Conservation (phyloP, 1,140 invertebrate species). For the Acyrthosiphon pisum region DNA sequence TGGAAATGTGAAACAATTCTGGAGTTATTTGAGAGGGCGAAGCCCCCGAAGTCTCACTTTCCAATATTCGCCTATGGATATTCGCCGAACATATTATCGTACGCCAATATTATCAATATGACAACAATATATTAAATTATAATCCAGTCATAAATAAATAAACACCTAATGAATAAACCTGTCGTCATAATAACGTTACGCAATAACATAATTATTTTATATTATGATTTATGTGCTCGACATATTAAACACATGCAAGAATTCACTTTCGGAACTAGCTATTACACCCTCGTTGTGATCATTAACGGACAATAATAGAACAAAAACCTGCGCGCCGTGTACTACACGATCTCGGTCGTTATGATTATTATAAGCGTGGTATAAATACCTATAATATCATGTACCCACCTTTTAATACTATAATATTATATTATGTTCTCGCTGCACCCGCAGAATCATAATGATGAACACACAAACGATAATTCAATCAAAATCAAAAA, state of each 20-base stretch:
- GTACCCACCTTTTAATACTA: neutral
- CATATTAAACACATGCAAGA: neutral
- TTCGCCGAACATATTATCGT: too few species aligned
- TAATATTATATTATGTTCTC: neutral
- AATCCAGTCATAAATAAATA: neutral
- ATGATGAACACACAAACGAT: neutral
- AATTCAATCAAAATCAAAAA: neutral
- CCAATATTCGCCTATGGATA: neutral
- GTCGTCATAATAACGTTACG: neutral
- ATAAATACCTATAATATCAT: neutral
- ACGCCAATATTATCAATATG: neutral
- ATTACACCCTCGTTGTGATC: neutral
- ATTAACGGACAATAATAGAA: slow-evolving; percentile 19
- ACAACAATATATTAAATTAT: neutral
- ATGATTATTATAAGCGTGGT: neutral
- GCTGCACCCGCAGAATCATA: neutral
- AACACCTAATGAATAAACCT: neutral
- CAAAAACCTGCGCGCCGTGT: neutral
- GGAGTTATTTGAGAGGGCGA: neutral
- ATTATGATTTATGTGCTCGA: neutral
- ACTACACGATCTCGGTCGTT: neutral
- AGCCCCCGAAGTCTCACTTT: neutral
- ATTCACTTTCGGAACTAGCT: neutral
- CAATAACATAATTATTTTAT: neutral
- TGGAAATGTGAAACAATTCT: neutral